phyloP scores from a whole-genome alignment of 2,797 vertebrate species.

The Strix occidentalis region DNA sequence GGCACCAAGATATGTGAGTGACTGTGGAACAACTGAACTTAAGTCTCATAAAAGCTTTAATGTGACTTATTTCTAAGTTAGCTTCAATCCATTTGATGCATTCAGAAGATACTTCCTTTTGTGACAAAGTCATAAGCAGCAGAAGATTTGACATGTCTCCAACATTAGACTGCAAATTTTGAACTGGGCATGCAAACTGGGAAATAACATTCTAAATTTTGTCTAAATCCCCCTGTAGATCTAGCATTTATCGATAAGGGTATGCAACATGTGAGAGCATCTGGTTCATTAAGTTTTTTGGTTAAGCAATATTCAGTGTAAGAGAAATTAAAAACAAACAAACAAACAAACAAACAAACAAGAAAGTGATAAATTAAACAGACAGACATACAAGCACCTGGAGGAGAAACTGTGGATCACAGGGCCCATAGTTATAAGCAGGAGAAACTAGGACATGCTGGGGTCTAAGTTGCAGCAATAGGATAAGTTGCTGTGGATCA shows the following conservation, averaged over 20 bases:
- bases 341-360: too few relatives aligned
- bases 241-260: background rate
- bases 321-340: background rate
- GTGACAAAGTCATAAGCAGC: background rate
- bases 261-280: background rate
- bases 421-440: background rate
- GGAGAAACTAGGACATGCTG: accelerated
- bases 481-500: background rate
- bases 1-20: too few relatives aligned
- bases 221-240: background rate
- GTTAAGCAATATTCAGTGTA: background rate
- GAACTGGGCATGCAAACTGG: background rate
- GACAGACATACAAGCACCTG: background rate
- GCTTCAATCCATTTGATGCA: background rate
- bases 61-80: background rate
- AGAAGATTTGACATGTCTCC: background rate
- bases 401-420: background rate
- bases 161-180: background rate
- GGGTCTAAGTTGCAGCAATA: background rate
- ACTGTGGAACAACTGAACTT: background rate
- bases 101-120: background rate
- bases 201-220: background rate
- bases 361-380: background rate
- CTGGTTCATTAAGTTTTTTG: background rate
- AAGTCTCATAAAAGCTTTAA: background rate